Evolutionary conservation across 2,797 vertebrate species (phyloP), one percentile per base, ranked within the genome.

Genomic region (Melanogrammus aeglefinus): DNA sequence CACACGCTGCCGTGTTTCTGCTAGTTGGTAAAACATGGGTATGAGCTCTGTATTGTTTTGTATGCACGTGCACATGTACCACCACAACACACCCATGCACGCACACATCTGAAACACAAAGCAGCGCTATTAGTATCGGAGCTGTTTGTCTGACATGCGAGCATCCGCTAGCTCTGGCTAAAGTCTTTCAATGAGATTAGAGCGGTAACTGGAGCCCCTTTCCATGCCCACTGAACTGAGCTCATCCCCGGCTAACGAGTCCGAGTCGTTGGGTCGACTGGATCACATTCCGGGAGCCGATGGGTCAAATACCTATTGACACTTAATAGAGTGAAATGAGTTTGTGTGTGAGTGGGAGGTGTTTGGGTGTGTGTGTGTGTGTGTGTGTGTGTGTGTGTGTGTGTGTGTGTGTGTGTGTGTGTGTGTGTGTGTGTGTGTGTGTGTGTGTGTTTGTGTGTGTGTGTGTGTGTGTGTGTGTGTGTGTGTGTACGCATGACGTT

Each of bases 131-230:
- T 95, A 95, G 90, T 51, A 88, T 89, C 85, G 81, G 83, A 86
- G 88, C 91, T 91, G 95, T 95, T 95, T 95, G 95, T 95, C 93
- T 93, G 94, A 95, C 95, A 96, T 94, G 94, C 93, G 93, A 93
- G 94, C 95, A 95, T 96, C 95, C 95, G 93, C 92, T 93, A 91
- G 93, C 94, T 91, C 89, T 77, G 82, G 91, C 89, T 90, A 95
- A 95, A 95, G 94, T 92, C 83, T 79, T 93, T 85, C 93, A 97
- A 97, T 95, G 93, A 95, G 96, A 97, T 97, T 97, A 97, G 91
- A 86, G 86, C 88, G 89, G 95, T 94, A 96, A 96, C 94, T 93
- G 91, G 95, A 97, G 93, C 95, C 92, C n/a, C 92, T 92, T 90
- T 92, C 92, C 84, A 91, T 90, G 92, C 91, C 91, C 88, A 86